Percentiles rank a stretch among this genome's conserved stretches.
Conservation (phyloP, 1,140 invertebrate species). For the Nasonia giraulti region DNA sequence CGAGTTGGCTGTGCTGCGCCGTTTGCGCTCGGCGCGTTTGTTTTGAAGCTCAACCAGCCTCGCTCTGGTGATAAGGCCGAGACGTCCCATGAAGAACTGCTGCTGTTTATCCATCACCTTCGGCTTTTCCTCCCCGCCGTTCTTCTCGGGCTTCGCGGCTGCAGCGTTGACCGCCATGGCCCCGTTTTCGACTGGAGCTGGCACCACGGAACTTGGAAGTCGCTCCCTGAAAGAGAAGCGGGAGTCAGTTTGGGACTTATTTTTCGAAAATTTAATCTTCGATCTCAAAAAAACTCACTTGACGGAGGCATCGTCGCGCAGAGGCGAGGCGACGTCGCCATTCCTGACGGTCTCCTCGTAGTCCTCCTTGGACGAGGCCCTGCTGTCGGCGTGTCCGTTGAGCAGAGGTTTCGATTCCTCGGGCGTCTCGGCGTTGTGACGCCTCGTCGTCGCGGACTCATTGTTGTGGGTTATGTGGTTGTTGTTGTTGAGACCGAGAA, state of each 20-base stretch:
- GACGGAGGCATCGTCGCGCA: conserved; percentile 51
- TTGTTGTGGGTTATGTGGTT: conserved; percentile 62
- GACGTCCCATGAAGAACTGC: conserved; percentile 65
- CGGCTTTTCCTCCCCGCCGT: conserved; percentile 42
- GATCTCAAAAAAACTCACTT: conserved; percentile 46
- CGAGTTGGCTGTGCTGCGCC: conserved; percentile 75
- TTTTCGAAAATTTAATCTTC: neutral
- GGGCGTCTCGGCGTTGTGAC: neutral
- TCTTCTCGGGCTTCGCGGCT: neutral
- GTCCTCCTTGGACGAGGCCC: conserved; percentile 59
- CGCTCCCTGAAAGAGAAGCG: neutral
- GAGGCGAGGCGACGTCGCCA: conserved; percentile 56
- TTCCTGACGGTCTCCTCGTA: conserved; percentile 65
- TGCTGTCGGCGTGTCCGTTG: conserved; percentile 57
- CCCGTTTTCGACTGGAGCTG: conserved; percentile 63
- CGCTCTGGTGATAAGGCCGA: conserved; percentile 71
- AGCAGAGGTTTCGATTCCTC: neutral
- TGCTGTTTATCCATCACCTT: conserved; percentile 46
- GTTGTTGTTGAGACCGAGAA: conserved; percentile 64
- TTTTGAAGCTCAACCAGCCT: conserved; percentile 73
- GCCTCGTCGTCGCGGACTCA: conserved; percentile 48
- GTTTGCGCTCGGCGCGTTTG: conserved; percentile 74
- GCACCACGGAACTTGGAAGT: conserved; percentile 56
- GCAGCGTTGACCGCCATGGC: conserved; percentile 59
- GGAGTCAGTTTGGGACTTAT: neutral